Base-by-base conservation (phyloP, 2,113 vertebrate species). In the Erpornis zantholeuca region DNA sequence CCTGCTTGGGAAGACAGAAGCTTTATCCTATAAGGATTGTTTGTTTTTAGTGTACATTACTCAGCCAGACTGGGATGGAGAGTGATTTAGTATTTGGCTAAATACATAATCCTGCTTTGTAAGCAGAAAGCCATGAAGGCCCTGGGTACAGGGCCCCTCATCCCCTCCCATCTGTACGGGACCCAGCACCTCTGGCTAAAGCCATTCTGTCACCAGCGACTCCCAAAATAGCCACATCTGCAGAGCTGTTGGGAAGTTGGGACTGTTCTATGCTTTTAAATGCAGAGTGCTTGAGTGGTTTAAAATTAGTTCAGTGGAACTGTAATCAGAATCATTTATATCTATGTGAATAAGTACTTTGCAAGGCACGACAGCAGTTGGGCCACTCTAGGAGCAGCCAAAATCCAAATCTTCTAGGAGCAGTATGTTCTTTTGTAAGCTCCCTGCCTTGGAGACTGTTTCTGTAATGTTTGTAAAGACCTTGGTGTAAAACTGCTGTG, bases 251-350 rank as follows among this genome's bases (percentile, higher is more conserved):
- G 60, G 61, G 63, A 91, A 66, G 45, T 35, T 92, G 50, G 38
- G 27, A 33, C 54, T 72, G 16, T 77, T 84, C 49, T 69, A 24
- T 27, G 54, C 45, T 73, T 94, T 86, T 81, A 86, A 31, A 83
- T 38, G 19, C 15, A 36, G 56, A 54, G 44, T 63, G 23, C 88
- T 90, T 65, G 69, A 90, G 88, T 71, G 22, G 35, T 70, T 94
- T 97, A 92, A 92, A 94, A 88, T 93, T 63, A 93, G 76, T 90
- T 88, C 69, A 59, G 47, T 86, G 73, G 31, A 77, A 35, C 40
- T 81, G 59, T 57, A 91, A 93, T 92, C 71, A 91, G 82, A 68
- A 68, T 28, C 59, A 57, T 92, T 85, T 89, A 23, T 68, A 65
- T 78, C 36, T 86, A 7, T 91, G 53, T 75, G 83, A 81, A 24